Base-by-base conservation (phyloP, 2,797 vertebrate species). In the Phalanger gymnotis region DNA sequence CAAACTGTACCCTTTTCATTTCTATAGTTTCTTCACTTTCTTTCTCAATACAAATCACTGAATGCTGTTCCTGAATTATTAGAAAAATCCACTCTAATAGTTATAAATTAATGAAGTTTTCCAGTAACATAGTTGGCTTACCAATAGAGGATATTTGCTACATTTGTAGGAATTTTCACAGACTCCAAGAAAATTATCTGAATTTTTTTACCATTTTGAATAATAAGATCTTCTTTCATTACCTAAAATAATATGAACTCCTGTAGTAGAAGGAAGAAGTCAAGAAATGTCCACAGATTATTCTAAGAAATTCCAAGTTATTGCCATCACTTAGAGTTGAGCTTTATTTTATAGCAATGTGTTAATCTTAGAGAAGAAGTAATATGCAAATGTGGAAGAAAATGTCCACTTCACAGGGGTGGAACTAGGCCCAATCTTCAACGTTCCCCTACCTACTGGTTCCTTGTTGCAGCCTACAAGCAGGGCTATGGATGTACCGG, bases 31-130 rank as follows among this genome's bases (percentile, higher is more conserved):
- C 40, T 81, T 81, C 25, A 81, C 73, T 81, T 81, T 81, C 22
- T 81, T 81, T 25, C 7, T 47, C 4, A 31, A 81, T 25, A 25
- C 47, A 81, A 11, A 81, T 5, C 7, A 47, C 40, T 90, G 54
- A 40, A 54, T 92, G 51, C 61, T 58, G 4, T 54, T 94, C 47
- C 34, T 61, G 81, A 96, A 56, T 97, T 96, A 54, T 73, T 73
- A 93, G 89, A 93, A 96, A 96, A 93, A 90, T 90, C 91, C 6
- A 61, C 28, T 28, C 61, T 34, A 51, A 94, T 73, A 92, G 52
- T 54, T 81, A 53, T 56, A 95, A 94, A 94, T 92, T 93, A 94
- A 94, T 97, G 95, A 92, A 53, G 90, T 96, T 97, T 96, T 87
- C 73, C 73, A 81, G 73, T 81, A 25, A 81, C 40, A 47, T 47